These are phyloP conservation scores for Lycia hirtaria DNA, from an alignment of 2,888 invertebrate species.

Conservation along the genomic window DNA sequence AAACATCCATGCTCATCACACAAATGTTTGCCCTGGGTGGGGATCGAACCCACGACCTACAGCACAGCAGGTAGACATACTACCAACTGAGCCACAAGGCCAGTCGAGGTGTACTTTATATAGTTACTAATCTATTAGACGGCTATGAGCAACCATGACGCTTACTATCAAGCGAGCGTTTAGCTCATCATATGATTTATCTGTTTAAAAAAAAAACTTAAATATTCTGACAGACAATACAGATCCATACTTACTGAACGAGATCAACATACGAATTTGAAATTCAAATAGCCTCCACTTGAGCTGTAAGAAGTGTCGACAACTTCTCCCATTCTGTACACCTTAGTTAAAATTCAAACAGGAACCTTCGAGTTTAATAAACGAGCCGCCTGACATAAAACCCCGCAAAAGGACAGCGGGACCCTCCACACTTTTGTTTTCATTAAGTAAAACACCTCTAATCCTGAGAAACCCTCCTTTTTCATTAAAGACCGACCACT, in stretches of 20 bases:
- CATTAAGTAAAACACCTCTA: constrained; percentile 45
- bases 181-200: too few species aligned
- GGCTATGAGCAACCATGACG: too few species aligned
- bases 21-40: too few species aligned
- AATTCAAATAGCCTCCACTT: constrained; percentile 17
- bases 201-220: too few species aligned
- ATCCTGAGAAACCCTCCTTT: constrained; percentile 42
- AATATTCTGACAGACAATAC: too few species aligned
- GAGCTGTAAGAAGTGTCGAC: constrained; percentile 15
- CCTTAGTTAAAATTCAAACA: constrained; percentile 33
- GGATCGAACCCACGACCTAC: too few species aligned
- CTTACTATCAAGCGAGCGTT: too few species aligned
- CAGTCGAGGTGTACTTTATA: too few species aligned
- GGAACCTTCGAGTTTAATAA: constrained; percentile 35
- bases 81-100: too few species aligned
- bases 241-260: background rate
- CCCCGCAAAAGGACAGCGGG: constrained; percentile 17
- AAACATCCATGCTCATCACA: too few species aligned
- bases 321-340: constrained; percentile 20
- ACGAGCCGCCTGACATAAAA: constrained; percentile 25
- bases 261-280: constrained; percentile 8
- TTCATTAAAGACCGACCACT: constrained; percentile 42
- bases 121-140: too few species aligned
- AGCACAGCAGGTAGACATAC: too few species aligned
- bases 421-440: constrained; percentile 40